Percentiles rank a stretch among this genome's conserved stretches.
These are phyloP conservation scores for Carterocephalus palaemon DNA, from an alignment of 2,888 invertebrate genomes.

Conservation along the genomic window DNA sequence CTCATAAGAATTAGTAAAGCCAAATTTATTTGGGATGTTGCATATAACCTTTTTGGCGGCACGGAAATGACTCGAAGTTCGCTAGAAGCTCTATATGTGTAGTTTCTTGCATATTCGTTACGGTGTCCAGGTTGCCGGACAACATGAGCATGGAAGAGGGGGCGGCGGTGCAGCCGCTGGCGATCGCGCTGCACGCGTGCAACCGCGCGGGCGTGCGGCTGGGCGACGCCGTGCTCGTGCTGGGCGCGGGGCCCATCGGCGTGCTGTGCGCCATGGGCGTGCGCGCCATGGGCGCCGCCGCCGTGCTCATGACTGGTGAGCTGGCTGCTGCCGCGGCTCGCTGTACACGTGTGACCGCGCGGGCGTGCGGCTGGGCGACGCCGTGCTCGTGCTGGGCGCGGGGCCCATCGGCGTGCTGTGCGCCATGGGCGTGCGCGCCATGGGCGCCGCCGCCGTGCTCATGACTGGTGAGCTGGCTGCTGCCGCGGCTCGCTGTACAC, in stretches of 20 bases:
- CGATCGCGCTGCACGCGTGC: constrained; percentile 96
- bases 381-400: constrained; percentile 86
- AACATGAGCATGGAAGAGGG: constrained; percentile 94
- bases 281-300: constrained; percentile 90
- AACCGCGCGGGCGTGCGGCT: constrained; percentile 86
- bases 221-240: constrained; percentile 83
- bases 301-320: constrained; percentile 86
- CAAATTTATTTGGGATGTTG: too few species aligned
- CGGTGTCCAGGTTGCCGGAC: constrained; percentile 89
- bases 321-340: constrained; percentile 89
- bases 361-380: constrained; percentile 83
- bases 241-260: constrained; percentile 94
- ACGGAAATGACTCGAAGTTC: too few species aligned
- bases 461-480: constrained; percentile 85
- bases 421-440: constrained; percentile 87
- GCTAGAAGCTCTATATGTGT: too few species aligned
- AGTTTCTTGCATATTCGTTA: too few species aligned
- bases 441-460: constrained; percentile 88
- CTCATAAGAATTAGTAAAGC: too few species aligned
- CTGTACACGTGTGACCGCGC: constrained; percentile 95
- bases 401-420: constrained; percentile 93
- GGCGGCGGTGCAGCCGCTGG: constrained; percentile 94
- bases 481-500: constrained; percentile 96
- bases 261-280: constrained; percentile 88
- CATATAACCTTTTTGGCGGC: too few species aligned